Base-by-base conservation (phyloP, 2,888 invertebrate species). In the Patella caerulea region DNA sequence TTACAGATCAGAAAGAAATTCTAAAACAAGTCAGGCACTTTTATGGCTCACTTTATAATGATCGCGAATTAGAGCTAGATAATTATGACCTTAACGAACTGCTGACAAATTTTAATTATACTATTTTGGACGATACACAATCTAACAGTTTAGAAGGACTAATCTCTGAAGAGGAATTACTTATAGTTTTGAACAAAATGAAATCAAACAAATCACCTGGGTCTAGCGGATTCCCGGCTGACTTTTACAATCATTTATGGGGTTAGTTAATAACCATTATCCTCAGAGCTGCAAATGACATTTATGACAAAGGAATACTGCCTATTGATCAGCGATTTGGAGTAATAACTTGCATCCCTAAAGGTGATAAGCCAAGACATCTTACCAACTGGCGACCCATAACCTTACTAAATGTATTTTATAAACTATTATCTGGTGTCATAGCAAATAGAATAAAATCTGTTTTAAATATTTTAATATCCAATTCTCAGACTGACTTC, bases 191-290 rank as follows among this genome's bases (percentile, higher is more conserved):
- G 14, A 72, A 73, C 19, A 53, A 29, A 19, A 76, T 72, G 76
- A 72, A 72, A 34, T 73, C 17, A 54, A 29, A 72, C 17, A 75
- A 75, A 53, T 56, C 56, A 19, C 75, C 75, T 34, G 75, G 75
- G n/a, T 24, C 52, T 45, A 14, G 15, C 11, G 75, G 75, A 7
- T 75, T 70, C 52, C 19, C 65, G 14, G 15, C 56, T 12, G 75
- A 75, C 17, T 75, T 75, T 24, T 71, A 56, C 29, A 72, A 56
- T 52, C 72, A 72, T 24, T 76, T 76, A 45, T 72, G 76, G 76
- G n/a, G 14, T 7, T n/a, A 76, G 9, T 15, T 76, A 7, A 55
- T 45, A 45, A 15, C 24, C 15, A 59, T 72, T 72, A 12, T 72
- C 11, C 17, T 72, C 34, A 59, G 76, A 45, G 56, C 73, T 55